Base-by-base conservation (phyloP, 2,888 invertebrate species). In the Kryphioiulus occultus region DNA sequence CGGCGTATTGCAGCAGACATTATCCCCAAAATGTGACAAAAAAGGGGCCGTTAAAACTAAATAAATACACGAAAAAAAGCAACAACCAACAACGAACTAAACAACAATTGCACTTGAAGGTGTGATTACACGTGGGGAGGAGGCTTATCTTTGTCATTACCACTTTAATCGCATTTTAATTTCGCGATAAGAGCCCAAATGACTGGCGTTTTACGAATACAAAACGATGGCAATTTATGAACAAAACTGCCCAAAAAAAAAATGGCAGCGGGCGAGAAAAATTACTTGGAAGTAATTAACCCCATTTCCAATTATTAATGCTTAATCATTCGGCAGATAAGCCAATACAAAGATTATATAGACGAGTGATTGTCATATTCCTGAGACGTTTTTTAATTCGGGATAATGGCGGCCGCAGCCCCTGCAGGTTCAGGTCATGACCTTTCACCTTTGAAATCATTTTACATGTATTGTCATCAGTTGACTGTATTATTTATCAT, bases 41-140 rank as follows among this genome's bases (percentile, higher is more conserved):
- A 35, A 68, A 68, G 68, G 22, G 68, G 68, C 68, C 68, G 68
- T 68, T 68, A 68, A 68, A 68, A 68, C 7, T 19, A 53, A 68
- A 68, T 26, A 68, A 68, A 68, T 68, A 68, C 12, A 44, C 35
- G 53, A 26, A 26, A 68, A 68, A 68, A 22, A 4, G n/a, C n/a
- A n/a, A n/a, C n/a, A n/a, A n/a, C n/a, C n/a, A n/a, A n/a, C n/a
- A 68, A 26, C 22, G n/a, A 53, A 53, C 53, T 53, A 22, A 68
- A 68, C 68, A 68, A 68, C 9, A 68, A 68, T 26, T 68, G 68
- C 68, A 68, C 68, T 68, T 68, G 68, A 68, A 68, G 68, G 68
- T 68, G 68, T 68, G 68, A 68, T 68, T 68, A 68, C 68, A 68
- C 68, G 68, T 26, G 68, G 68, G 68, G 68, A 68, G 68, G 68